phyloP scores from a whole-genome alignment of 2,888 invertebrate genomes.

The Leptinotarsa juncta region DNA sequence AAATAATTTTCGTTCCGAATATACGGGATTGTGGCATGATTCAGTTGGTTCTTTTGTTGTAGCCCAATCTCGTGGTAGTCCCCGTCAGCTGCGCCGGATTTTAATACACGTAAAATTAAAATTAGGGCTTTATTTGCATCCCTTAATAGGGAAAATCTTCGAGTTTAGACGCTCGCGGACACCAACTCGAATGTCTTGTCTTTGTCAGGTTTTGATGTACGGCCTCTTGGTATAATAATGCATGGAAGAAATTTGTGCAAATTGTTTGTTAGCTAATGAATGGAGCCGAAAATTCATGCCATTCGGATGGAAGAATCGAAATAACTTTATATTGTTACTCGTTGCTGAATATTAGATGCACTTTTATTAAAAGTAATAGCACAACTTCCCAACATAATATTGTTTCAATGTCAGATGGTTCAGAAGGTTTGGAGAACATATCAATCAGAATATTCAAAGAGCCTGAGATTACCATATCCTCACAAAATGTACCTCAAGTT shows the following conservation, averaged over 20 bases:
- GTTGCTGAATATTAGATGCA: no score
- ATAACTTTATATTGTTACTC: no score
- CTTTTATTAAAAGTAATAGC: no score
- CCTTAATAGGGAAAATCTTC: conserved; percentile 69
- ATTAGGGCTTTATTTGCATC: conserved; percentile 72
- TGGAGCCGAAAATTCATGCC: not conserved
- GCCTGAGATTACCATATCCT: no score
- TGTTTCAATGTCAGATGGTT: no score
- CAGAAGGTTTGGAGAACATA: no score
- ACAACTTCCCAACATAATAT: no score
- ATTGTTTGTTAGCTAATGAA: conserved; percentile 11
- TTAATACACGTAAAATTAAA: conserved; percentile 74
- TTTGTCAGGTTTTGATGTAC: conserved; percentile 44
- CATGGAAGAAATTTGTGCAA: conserved; percentile 7
- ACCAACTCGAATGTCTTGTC: conserved; percentile 40
- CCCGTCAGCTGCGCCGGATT: conserved; percentile 70
- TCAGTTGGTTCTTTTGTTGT: conserved; percentile 63
- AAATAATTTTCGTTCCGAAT: conserved; percentile 57
- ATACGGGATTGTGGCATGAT: conserved; percentile 62
- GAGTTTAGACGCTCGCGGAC: conserved; percentile 44
- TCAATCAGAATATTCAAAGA: no score
- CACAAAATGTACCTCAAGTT: no score
- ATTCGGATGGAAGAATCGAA: no score
- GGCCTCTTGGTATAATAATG: conserved; percentile 35
- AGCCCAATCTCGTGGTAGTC: conserved; percentile 62